Evolutionary conservation across 2,797 vertebrate genomes (phyloP).

Genomic region (Amblyopsis hoosieri): DNA sequence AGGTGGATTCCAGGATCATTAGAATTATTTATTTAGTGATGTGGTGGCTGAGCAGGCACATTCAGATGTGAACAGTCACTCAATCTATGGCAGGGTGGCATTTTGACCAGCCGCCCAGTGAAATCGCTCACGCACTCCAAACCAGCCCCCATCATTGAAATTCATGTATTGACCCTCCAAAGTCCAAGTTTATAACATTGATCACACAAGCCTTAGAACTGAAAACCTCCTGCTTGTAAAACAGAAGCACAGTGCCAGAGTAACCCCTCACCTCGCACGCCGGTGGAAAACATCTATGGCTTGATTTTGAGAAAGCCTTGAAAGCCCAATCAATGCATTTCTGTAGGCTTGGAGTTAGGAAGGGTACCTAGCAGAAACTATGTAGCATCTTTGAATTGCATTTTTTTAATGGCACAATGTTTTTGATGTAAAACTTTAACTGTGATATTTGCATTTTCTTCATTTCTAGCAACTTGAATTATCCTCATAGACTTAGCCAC

Average conservation of each 20-base stretch:
- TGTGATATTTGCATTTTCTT: neutral
- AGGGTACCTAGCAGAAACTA: neutral
- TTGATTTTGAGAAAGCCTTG: slow-evolving; percentile 56
- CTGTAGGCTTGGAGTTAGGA: slow-evolving; percentile 24
- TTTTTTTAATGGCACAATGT: neutral
- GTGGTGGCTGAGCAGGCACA: neutral
- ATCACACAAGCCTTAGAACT: slow-evolving; percentile 66
- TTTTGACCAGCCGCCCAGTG: slow-evolving; percentile 25
- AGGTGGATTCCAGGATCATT: neutral
- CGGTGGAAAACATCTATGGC: neutral
- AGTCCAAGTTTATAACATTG: slow-evolving; percentile 57
- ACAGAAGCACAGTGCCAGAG: slow-evolving; percentile 34
- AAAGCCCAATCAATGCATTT: slow-evolving; percentile 58
- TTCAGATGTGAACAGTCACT: neutral
- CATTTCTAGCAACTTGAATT: neutral
- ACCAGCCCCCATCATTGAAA: slow-evolving; percentile 40
- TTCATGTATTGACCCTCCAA: slow-evolving; percentile 57
- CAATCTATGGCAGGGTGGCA: slow-evolving; percentile 6
- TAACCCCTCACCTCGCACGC: no score
- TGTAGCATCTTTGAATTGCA: no score
- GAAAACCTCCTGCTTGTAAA: slow-evolving; percentile 60
- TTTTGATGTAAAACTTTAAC: neutral
- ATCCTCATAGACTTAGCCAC: no score
- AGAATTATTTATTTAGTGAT: no score
- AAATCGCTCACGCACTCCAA: neutral